Evolutionary conservation across 2,888 invertebrate species (phyloP).

Genomic region (Drosophila pullipes): DNA sequence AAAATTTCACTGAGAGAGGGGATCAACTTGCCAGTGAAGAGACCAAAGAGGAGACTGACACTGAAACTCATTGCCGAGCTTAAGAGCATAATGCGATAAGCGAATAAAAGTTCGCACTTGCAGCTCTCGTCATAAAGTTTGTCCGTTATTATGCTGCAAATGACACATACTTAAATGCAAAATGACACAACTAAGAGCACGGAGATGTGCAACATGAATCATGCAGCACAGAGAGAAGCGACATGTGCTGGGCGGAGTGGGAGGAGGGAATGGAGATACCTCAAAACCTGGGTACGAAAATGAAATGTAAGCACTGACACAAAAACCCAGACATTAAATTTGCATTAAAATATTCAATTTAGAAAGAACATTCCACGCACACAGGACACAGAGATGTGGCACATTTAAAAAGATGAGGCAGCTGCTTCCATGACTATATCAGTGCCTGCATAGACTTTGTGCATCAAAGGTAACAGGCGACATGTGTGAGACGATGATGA

Average conservation of each 20-base stretch:
- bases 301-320: conserved; percentile 58
- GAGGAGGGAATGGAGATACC: conserved; percentile 13
- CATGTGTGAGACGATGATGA: conserved; percentile 58
- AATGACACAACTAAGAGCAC: conserved; percentile 6
- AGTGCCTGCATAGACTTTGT: conserved; percentile 3
- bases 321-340: conserved; percentile 66
- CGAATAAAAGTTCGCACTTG: neutral
- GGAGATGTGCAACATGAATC: neutral
- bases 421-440: conserved; percentile 36
- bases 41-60: neutral
- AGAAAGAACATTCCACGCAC: conserved; percentile 19
- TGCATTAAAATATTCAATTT: conserved; percentile 78
- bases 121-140: conserved; percentile 31
- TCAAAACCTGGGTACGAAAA: conserved; percentile 49
- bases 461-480: conserved; percentile 60
- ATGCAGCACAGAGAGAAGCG: neutral
- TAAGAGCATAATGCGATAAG: neutral
- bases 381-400: conserved; percentile 8
- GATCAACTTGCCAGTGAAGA: too few relatives aligned
- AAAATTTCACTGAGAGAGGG: neutral
- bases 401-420: conserved; percentile 23
- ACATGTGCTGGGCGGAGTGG: neutral
- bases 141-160: conserved; percentile 31
- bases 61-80: neutral
- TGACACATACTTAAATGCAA: conserved; percentile 40